Evolutionary conservation across 2,113 vertebrate species (phyloP).

Genomic region (Galemys pyrenaicus): DNA sequence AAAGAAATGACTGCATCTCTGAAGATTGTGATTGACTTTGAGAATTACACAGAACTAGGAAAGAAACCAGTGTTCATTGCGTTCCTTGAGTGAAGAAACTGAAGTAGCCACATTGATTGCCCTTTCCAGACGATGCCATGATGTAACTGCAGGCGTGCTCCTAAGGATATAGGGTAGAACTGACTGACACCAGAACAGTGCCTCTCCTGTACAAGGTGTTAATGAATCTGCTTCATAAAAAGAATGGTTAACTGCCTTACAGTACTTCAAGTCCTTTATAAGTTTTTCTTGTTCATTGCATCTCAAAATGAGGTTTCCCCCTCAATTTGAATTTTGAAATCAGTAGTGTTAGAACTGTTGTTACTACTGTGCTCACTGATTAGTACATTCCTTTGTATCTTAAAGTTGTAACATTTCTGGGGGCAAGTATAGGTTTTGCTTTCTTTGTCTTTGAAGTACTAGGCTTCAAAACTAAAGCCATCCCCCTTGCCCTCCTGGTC

Average conservation of each 20-base stretch:
- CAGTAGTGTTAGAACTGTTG: neutral
- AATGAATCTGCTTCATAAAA: neutral
- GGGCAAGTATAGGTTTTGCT: neutral
- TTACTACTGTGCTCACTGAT: neutral
- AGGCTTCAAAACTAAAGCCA: neutral
- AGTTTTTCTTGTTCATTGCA: neutral
- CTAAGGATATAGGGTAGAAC: neutral
- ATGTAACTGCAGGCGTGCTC: neutral
- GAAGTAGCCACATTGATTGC: neutral
- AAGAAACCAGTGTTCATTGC: neutral
- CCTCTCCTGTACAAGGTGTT: neutral
- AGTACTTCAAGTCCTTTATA: neutral
- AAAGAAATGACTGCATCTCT: neutral
- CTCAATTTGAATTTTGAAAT: constrained; percentile 11
- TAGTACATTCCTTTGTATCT: neutral
- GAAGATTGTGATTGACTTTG: neutral
- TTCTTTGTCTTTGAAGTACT: neutral
- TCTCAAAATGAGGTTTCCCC: neutral
- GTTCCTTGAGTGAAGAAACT: neutral
- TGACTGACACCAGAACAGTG: neutral
- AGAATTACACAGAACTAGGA: neutral
- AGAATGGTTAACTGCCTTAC: neutral
- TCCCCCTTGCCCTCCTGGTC: neutral
- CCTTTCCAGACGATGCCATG: neutral
- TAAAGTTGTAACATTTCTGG: constrained; percentile 12